These are phyloP conservation scores for Polymixis flavicincta DNA, from an alignment of 2,888 invertebrate genomes.

Conservation along the genomic window DNA sequence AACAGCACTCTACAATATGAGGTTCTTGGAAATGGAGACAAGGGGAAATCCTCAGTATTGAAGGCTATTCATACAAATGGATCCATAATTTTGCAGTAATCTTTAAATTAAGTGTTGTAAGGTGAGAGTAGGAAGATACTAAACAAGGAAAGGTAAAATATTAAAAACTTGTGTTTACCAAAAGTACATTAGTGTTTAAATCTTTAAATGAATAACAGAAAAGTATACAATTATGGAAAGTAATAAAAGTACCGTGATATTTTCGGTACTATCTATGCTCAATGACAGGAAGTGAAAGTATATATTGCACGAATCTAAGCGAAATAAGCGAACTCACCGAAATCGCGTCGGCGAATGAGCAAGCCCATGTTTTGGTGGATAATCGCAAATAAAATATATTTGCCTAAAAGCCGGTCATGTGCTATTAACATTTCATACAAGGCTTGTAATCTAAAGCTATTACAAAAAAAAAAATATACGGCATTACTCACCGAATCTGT, in stretches of 20 bases:
- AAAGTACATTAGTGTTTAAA: background rate
- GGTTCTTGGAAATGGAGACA: conserved; percentile 30
- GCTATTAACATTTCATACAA: conserved; percentile 40
- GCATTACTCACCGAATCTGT: conserved; percentile 85
- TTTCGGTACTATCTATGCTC: conserved; percentile 13
- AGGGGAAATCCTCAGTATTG: conserved; percentile 22
- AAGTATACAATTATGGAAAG: background rate
- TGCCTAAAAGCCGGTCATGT: conserved; percentile 17
- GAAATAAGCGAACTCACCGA: conserved; percentile 39
- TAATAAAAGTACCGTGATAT: conserved; percentile 17
- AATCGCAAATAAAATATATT: conserved; percentile 20
- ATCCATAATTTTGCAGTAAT: background rate
- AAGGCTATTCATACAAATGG: conserved; percentile 1
- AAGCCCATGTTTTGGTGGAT: background rate
- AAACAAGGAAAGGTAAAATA: background rate
- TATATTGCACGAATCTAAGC: conserved; percentile 32
- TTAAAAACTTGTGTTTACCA: background rate
- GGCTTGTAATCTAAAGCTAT: conserved; percentile 62
- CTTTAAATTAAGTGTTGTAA: background rate
- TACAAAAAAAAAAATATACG: conserved; percentile 62
- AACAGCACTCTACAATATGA: conserved; percentile 1
- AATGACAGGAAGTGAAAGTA: conserved; percentile 61
- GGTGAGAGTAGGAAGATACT: background rate
- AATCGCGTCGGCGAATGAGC: conserved; percentile 12
- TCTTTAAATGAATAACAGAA: background rate